Percentiles rank a stretch among this genome's conserved stretches.
Conservation (phyloP, 1,140 invertebrate species). For the Dryas iulia region DNA sequence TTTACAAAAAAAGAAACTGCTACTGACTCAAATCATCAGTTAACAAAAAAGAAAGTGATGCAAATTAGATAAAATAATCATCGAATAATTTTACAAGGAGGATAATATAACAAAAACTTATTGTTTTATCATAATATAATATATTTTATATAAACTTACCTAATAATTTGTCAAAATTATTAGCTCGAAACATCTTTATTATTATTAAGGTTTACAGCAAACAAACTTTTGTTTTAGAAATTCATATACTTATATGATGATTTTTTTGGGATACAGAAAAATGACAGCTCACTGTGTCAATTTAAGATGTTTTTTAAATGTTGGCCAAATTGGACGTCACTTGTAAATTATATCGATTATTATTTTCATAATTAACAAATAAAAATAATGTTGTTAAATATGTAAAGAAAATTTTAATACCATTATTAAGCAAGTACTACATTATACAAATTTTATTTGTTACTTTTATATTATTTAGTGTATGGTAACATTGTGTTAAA, state of each 20-base stretch:
- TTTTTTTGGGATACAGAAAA: slow-evolving; percentile 62
- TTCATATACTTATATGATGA: slow-evolving; percentile 54
- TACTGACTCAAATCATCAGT: background rate
- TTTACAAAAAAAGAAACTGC: slow-evolving; percentile 2
- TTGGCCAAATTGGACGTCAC: slow-evolving; percentile 38
- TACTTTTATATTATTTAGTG: background rate
- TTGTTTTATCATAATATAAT: background rate
- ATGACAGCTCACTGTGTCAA: slow-evolving; percentile 75
- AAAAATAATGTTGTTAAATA: background rate
- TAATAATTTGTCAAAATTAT: slow-evolving; percentile 83
- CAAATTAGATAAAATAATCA: slow-evolving; percentile 44
- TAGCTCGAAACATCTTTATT: slow-evolving; percentile 81
- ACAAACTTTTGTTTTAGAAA: slow-evolving; percentile 65
- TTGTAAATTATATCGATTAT: background rate
- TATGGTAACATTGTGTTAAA: background rate
- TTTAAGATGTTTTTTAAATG: slow-evolving; percentile 52
- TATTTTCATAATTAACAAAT: background rate
- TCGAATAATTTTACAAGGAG: slow-evolving; percentile 24
- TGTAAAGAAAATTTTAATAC: no score
- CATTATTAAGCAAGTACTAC: no score
- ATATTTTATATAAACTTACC: slow-evolving; percentile 59
- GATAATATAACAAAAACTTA: slow-evolving; percentile 22
- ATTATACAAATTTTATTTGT: no score
- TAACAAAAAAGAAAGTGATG: slow-evolving; percentile 57
- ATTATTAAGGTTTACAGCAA: slow-evolving; percentile 40